Conservation (phyloP, 2,888 invertebrate species). For the Coelopa pilipes region DNA sequence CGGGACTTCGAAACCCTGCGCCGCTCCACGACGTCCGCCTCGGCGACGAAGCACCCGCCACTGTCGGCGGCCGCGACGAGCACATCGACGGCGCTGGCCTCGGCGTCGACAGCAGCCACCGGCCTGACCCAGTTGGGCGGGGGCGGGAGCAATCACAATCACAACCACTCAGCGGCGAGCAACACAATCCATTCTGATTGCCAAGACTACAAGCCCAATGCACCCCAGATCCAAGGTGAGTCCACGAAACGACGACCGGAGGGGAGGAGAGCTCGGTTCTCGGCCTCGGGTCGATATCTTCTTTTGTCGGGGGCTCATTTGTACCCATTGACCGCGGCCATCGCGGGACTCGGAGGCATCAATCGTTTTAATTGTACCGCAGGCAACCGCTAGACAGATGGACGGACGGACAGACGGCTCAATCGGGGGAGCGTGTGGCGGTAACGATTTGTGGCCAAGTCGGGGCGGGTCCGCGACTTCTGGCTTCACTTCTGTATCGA, state of each 20-base stretch:
- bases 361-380: conserved; percentile 8
- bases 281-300: too few relatives aligned
- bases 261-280: background rate
- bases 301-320: background rate
- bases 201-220: conserved; percentile 74
- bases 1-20: conserved; percentile 78
- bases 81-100: conserved; percentile 48
- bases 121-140: conserved; percentile 53
- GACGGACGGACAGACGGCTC: too few relatives aligned
- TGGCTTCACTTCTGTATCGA: too few relatives aligned
- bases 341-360: background rate
- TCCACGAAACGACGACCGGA: background rate
- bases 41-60: conserved; percentile 46
- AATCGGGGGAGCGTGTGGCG: too few relatives aligned
- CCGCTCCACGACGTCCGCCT: conserved; percentile 66
- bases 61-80: conserved; percentile 51
- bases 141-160: too few relatives aligned
- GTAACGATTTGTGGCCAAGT: too few relatives aligned
- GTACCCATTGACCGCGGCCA: background rate
- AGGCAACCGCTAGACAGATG: background rate
- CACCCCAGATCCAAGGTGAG: conserved; percentile 68
- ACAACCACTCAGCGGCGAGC: conserved; percentile 65
- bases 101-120: conserved; percentile 55
- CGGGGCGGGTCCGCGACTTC: too few relatives aligned
- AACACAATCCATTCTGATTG: conserved; percentile 68